These are phyloP conservation scores for Zaprionus bogoriensis DNA, from an alignment of 2,888 invertebrate species.

Conservation along the genomic window DNA sequence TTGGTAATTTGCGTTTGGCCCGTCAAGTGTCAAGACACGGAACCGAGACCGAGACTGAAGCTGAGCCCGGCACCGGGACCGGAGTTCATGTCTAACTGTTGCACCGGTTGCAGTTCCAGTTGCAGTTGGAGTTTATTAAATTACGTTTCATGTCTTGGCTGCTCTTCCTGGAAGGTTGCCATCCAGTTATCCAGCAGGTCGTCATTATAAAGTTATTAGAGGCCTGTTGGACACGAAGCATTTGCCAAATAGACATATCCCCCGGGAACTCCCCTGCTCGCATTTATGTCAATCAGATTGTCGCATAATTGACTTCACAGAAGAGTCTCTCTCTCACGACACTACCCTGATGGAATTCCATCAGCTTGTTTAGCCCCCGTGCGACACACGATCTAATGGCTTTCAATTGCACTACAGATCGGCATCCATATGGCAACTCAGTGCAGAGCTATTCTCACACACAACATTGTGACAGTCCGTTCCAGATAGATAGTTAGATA, in stretches of 20 bases:
- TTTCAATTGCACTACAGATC: too few relatives aligned
- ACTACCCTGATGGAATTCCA: too few relatives aligned
- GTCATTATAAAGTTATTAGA: slow-evolving; percentile 78
- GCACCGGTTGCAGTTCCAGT: slow-evolving; percentile 5
- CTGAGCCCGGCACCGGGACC: slow-evolving; percentile 12
- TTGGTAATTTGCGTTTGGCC: slow-evolving; percentile 57
- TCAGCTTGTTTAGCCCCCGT: not conserved
- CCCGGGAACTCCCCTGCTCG: not conserved
- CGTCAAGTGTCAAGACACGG: slow-evolving; percentile 45
- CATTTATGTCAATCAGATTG: slow-evolving; percentile 43
- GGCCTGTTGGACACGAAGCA: slow-evolving; percentile 15
- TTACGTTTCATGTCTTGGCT: slow-evolving; percentile 59
- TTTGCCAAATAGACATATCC: slow-evolving; percentile 33
- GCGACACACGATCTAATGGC: too few relatives aligned
- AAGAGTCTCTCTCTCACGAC: not conserved
- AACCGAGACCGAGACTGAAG: not conserved
- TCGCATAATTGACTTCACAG: slow-evolving; percentile 33
- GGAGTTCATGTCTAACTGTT: slow-evolving; percentile 51
- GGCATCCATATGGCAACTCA: too few relatives aligned
- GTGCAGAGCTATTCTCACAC: too few relatives aligned
- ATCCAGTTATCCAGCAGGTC: slow-evolving; percentile 8
- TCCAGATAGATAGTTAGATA: slow-evolving; percentile 9
- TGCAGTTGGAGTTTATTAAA: slow-evolving; percentile 65
- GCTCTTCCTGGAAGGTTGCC: slow-evolving; percentile 53
- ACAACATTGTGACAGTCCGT: slow-evolving; percentile 14